Evolutionary conservation across 2,113 vertebrate species (phyloP).

Genomic region (Eira barbara): DNA sequence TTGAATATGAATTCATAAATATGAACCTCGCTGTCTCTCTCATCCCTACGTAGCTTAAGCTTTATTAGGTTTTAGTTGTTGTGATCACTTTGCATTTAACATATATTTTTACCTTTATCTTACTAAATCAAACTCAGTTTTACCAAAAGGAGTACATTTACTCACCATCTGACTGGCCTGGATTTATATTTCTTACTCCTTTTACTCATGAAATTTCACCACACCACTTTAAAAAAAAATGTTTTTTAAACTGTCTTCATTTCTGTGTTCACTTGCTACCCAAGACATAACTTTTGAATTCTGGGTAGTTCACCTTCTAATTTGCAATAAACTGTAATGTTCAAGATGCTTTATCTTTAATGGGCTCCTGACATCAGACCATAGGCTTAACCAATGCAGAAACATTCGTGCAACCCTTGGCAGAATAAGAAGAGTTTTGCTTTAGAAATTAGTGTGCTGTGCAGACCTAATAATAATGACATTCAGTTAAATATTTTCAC

Average conservation of each 20-base stretch:
- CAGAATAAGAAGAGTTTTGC: not conserved
- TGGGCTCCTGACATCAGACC: not conserved
- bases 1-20: slow-evolving; percentile 29
- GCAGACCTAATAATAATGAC: not conserved
- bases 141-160: not conserved
- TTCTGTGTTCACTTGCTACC: slow-evolving; percentile 5
- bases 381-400: not conserved
- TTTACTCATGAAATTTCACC: not conserved
- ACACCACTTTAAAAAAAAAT: not conserved
- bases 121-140: slow-evolving; percentile 28
- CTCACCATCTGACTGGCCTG: not conserved
- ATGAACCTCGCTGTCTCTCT: not conserved
- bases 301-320: not conserved
- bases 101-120: slow-evolving; percentile 26
- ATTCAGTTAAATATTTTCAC: not conserved
- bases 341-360: not conserved
- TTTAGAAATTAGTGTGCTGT: slow-evolving; percentile 34
- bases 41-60: not conserved
- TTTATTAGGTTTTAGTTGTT: not conserved
- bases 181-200: slow-evolving; percentile 27
- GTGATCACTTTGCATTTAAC: not conserved
- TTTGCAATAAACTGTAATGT: not conserved
- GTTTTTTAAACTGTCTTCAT: slow-evolving; percentile 21
- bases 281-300: slow-evolving; percentile 14
- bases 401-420: not conserved